A percentile compares a stretch with the other conserved stretches of the same genome.
Conservation (phyloP, 2,888 invertebrate species). For the Patella depressa region DNA sequence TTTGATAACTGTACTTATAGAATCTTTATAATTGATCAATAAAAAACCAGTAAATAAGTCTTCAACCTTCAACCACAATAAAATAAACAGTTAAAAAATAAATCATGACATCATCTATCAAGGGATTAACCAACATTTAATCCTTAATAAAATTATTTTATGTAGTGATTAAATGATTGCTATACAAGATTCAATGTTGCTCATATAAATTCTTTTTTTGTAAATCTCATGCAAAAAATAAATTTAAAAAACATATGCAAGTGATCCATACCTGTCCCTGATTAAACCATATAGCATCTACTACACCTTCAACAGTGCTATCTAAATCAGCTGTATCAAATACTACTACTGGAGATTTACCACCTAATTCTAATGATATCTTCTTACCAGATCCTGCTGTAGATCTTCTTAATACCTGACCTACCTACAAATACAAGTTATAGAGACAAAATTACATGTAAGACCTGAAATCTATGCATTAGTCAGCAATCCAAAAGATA, state of each 20-base stretch:
- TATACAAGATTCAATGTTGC: too few species aligned
- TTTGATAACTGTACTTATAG: too few species aligned
- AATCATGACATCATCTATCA: too few species aligned
- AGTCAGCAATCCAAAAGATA: not conserved
- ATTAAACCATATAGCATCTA: slow-evolving; percentile 75
- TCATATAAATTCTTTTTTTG: too few species aligned
- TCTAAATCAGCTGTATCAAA: slow-evolving; percentile 76
- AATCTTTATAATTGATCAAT: too few species aligned
- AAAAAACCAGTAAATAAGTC: too few species aligned
- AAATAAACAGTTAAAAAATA: not conserved
- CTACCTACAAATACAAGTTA: slow-evolving; percentile 55
- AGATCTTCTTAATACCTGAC: slow-evolving; percentile 65
- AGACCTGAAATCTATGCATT: too few species aligned
- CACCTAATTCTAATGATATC: slow-evolving; percentile 71
- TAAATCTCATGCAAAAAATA: too few species aligned
- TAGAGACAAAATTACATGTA: not conserved
- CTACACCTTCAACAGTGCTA: slow-evolving; percentile 74
- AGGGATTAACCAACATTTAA: too few species aligned
- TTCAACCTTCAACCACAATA: slow-evolving; percentile 16
- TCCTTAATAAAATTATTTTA: too few species aligned
- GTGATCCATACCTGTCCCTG: slow-evolving; percentile 73
- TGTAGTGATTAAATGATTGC: too few species aligned
- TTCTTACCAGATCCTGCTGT: slow-evolving; percentile 71
- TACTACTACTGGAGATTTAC: slow-evolving; percentile 73
- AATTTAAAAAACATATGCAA: too few species aligned